Conservation (phyloP, 1,140 invertebrate genomes). For the Drosophila ohnishii region DNA sequence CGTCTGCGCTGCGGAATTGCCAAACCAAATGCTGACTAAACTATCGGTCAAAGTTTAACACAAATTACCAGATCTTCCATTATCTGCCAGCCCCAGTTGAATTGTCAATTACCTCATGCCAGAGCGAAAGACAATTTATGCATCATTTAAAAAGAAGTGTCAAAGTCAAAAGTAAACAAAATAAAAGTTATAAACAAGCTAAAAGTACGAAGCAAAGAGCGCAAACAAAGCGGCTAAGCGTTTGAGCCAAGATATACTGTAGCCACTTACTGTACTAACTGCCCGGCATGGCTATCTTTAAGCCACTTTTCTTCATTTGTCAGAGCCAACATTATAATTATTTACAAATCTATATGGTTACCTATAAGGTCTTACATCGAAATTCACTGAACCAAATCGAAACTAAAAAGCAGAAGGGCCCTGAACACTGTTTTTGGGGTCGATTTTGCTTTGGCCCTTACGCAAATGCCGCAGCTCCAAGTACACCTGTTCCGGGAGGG, state of each 20-base stretch:
- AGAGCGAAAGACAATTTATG: slow-evolving; percentile 22
- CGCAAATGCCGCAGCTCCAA: slow-evolving; percentile 34
- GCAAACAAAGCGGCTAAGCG: slow-evolving; percentile 15
- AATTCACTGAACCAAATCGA: slow-evolving; percentile 23
- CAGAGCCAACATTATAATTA: slow-evolving; percentile 26
- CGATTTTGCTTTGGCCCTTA: slow-evolving; percentile 54
- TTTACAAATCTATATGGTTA: slow-evolving; percentile 19
- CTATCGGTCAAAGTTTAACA: slow-evolving; percentile 3
- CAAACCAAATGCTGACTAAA: slow-evolving; percentile 5
- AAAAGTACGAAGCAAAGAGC: slow-evolving; percentile 22
- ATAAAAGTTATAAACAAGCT: slow-evolving; percentile 27
- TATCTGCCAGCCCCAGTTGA: background rate
- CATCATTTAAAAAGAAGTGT: slow-evolving; percentile 7
- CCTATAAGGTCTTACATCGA: slow-evolving; percentile 21
- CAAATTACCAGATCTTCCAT: slow-evolving; percentile 9
- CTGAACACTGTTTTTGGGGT: slow-evolving; percentile 60
- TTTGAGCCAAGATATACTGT: slow-evolving; percentile 28
- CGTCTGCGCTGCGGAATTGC: background rate
- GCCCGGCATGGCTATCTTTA: slow-evolving; percentile 14
- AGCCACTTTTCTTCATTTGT: slow-evolving; percentile 27
- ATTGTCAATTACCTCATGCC: slow-evolving; percentile 24
- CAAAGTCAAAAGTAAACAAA: slow-evolving; percentile 34
- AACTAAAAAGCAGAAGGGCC: slow-evolving; percentile 20
- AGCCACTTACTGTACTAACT: slow-evolving; percentile 12
- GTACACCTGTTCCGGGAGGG: slow-evolving; percentile 15